Base-by-base conservation (phyloP, 2,113 vertebrate species). In the Spea multiplicata region DNA sequence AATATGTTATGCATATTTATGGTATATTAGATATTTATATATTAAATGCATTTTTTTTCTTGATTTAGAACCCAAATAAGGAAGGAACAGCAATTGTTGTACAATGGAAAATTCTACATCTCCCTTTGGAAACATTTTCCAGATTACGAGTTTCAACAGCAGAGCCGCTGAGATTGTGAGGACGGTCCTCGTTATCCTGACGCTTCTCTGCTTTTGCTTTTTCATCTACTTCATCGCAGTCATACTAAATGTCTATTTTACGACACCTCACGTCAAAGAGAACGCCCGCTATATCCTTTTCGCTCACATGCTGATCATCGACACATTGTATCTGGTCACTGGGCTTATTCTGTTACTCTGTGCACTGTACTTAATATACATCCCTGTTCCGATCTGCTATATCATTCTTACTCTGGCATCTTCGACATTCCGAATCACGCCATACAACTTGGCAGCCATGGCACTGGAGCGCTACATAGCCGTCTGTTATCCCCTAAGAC, bases 371-470 rank as follows among this genome's bases (percentile, higher is more conserved):
- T 6, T 0, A 3, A 0, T 78, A 0, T 5, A 47, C 0, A 80
- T 87, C 0, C 66, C 80, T 4, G 70, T 70, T 4, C 73, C 67
- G 12, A 9, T 82, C 12, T 87, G 87, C 66, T 5, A 83, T 2
- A 3, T 81, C 12, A 9, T 87, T 0, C 73, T 5, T 10, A 5
- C 55, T 5, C 3, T 83, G 1, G 4, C 53, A 0, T 0, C 44
- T 8, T 2, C 83, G 2, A 75, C 81, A 4, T 72, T 78, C 66
- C 52, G 59, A 4, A 45, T 72, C 30, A 78, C 76, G 3, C 76
- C 76, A 5, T 78, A 72, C 8, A 78, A 78, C 14, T 14, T 78
- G 76, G 76, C 76, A 3, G 61, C 57, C 47, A 78, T 78, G 76
- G 48, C 76, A 14, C 44, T 78, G 5, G 76, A 78, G 9, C 76